Evolutionary conservation across 2,888 invertebrate species (phyloP), one percentile per base, ranked within the genome.

Genomic region (Acleris laterana): DNA sequence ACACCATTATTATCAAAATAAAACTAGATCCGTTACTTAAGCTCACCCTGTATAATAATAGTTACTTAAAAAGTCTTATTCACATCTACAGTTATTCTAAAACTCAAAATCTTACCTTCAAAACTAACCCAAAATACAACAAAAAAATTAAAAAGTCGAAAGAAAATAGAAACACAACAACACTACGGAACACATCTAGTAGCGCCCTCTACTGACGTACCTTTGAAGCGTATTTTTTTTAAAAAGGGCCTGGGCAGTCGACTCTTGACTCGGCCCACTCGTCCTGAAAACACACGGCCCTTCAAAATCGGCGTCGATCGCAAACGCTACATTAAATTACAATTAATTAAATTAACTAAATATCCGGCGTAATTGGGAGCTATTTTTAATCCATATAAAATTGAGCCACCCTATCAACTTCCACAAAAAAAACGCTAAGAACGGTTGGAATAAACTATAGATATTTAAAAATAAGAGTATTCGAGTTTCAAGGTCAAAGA

Each of bases 151-250:
- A 9, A 48, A 19, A 44, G 42, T 11, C 22, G 9, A 48, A 46
- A 53, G 17, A 50, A n/a, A 55, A 46, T 13, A 50, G 46, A 60
- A 38, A 63, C 59, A 70, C 63, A 68, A 55, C 70, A 63, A 69
- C 63, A 60, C 32, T 55, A 68, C 71, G 63, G 65, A 58, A 63
- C 71, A 38, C 38, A 38, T 13, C 38, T 62, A 71, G 69, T 72
- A 81, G 79, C 78, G 77, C 85, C 87, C 81, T 75, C 90, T 90
- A 88, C 83, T 70, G 79, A 88, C 91, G 75, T 91, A 92, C 91
- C 91, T 92, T 89, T 91, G 79, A 80, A 84, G 62, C 88, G 88
- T 70, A 85, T 84, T 84, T 91, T 92, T 90, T 92, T 92, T 78
- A 90, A 77, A 73, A 86, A 88, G 80, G 82, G 82, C 82, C 90